Base-by-base conservation (phyloP, 2,888 invertebrate genomes). In the Tenthredo scrophulariae region DNA sequence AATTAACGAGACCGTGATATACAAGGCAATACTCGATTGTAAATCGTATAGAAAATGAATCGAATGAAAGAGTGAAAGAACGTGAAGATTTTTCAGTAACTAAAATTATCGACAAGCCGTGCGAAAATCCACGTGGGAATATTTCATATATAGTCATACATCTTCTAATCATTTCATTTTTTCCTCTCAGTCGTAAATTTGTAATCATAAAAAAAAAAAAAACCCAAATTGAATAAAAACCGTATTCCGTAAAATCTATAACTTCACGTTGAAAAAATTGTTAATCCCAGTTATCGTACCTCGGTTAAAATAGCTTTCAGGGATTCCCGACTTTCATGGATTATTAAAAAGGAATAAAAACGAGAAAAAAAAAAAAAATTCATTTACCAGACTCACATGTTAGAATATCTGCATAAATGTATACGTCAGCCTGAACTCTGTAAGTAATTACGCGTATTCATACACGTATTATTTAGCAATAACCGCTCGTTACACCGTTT, bases 401-500 rank as follows among this genome's bases (percentile, higher is more conserved):
- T n/a, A n/a, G 2, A 7, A n/a, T 62, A 62, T 62, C 10, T 62
- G 62, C 62, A 26, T 62, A 10, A 22, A 22, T 62, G 26, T 26
- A 70, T 40, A 37, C 3, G 4, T 33, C 1, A 7, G 75, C 7
- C 22, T 75, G n/a, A 54, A 54, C 5, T 9, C 22, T n/a, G 37
- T n/a, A 40, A 10, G 15, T 37, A 72, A 72, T 72, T 72, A 72
- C 15, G 40, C 33, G 75, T 26, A 26, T 74, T n/a, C 7, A 74
- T 37, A 37, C 13, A 46, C 26, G 15, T 37, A 37, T 18, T 75
- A 33, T 79, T 79, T 79, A 37, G 79, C 79, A 79, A 79, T 79
- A 79, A 79, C 79, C 79, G 58, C 33, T 79, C 37, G 58, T 79
- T 79, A 54, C n/a, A 33, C 18, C 15, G 54, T 79, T 79, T 79